Evolutionary conservation across 2,113 vertebrate genomes (phyloP), one percentile per base, ranked within the genome.

Genomic region (rabbit (Oryctolagus cuniculus)): DNA sequence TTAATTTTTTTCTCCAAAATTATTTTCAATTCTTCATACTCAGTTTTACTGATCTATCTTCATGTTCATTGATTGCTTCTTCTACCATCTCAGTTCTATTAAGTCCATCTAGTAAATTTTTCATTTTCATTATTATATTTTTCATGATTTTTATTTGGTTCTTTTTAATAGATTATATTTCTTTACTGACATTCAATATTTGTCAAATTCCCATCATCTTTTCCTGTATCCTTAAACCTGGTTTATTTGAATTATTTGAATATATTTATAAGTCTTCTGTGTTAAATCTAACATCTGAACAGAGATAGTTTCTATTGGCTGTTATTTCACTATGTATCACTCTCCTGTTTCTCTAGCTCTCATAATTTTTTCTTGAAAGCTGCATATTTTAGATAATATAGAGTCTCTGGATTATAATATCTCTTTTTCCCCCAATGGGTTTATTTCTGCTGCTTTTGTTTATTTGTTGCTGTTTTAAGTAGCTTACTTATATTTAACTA

Each of bases 381-480:
- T 61, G 31, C 1, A 63, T 77, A 70, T 70, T 88, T 91, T 75
- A 58, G 12, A 61, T 36, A 36, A 34, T 49, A 83, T 38, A 86
- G 21, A 61, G 73, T 34, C 3, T 5, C 16, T 83, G 16, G 31
- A 70, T 79, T 72, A 17, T 66, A 38, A 44, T 38, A 67, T 17
- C n/a, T 58, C 31, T 51, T 38, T 61, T 67, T 22, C 64, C 38
- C 22, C 66, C 17, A 25, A 8, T 31, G 15, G n/a, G 31, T 69
- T 88, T n/a, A n/a, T n/a, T 36, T 19, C 44, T 88, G 36, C 36
- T 84, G 58, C n/a, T 93, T 64, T 34, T 77, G 29, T 87, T 78
- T 70, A 11, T 49, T 44, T 70, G 3, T 44, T 74, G 27, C 6
- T 89, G 4, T 89, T 74, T 84, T 25, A 74, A 85, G 70, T 61